Evolutionary conservation across 1,140 invertebrate genomes (phyloP).

Genomic region (Diabrotica undecimpunctata): DNA sequence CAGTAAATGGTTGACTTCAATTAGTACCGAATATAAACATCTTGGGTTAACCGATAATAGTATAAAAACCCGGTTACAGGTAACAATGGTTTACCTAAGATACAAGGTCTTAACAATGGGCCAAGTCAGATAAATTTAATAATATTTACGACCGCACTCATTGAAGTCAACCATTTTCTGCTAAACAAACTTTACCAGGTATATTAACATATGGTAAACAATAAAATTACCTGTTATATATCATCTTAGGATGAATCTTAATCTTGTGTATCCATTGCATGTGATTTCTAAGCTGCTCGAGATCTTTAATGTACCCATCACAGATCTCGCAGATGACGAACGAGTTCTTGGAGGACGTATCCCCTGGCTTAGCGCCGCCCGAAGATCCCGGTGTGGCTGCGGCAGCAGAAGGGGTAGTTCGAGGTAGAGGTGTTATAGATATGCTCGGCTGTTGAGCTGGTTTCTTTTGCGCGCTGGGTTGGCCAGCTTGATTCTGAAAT

Average conservation of each 20-base stretch:
- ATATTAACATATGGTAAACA: no score
- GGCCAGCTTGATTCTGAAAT: conserved; percentile 31
- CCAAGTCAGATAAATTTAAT: no score
- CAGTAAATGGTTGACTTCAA: no score
- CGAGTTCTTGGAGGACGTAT: conserved; percentile 61
- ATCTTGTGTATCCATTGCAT: conserved; percentile 97
- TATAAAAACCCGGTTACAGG: no score
- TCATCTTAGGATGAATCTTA: conserved; percentile 95
- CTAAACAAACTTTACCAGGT: no score
- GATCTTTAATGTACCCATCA: conserved; percentile 91
- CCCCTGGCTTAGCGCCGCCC: conserved; percentile 44
- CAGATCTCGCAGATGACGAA: conserved; percentile 95
- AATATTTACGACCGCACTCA: no score
- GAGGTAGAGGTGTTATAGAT: conserved; percentile 84
- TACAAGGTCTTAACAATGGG: no score
- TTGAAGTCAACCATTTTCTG: no score
- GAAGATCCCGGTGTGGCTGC: conserved; percentile 34
- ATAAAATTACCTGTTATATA: conserved; percentile 63
- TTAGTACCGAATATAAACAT: no score
- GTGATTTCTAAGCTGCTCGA: conserved; percentile 87
- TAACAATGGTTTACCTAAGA: no score
- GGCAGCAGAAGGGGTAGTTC: conserved; percentile 50
- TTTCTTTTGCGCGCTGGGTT: conserved; percentile 23
- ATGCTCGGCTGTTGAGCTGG: conserved; percentile 71
- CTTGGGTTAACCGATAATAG: no score